Conservation (phyloP, 2,888 invertebrate genomes). For the Neoscelio sp. region DNA sequence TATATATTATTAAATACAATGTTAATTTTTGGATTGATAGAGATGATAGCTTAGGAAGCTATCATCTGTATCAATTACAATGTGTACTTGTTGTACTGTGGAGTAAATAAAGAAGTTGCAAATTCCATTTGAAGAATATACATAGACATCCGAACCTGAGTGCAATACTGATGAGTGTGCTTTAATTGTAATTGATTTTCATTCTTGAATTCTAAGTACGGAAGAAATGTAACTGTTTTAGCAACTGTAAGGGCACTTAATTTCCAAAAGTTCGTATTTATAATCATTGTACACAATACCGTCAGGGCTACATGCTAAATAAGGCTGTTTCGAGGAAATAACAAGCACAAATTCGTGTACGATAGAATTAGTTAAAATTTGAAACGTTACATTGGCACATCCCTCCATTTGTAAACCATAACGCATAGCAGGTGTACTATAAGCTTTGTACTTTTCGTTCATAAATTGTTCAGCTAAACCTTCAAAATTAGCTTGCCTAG, state of each 20-base stretch:
- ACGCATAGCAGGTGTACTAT: not conserved
- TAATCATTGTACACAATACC: too few species aligned
- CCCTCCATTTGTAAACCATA: slow-evolving; percentile 15
- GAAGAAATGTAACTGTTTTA: slow-evolving; percentile 12
- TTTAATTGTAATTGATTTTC: slow-evolving; percentile 13
- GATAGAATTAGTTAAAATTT: not conserved
- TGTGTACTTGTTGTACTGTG: not conserved
- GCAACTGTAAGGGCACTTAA: slow-evolving; percentile 56
- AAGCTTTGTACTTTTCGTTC: slow-evolving; percentile 2
- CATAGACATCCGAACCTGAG: slow-evolving; percentile 27
- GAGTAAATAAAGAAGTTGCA: slow-evolving; percentile 32
- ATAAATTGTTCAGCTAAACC: slow-evolving; percentile 2
- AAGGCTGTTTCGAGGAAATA: slow-evolving; percentile 23
- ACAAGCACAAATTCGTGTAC: slow-evolving; percentile 7
- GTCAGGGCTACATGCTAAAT: slow-evolving; percentile 42
- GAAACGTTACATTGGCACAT: not conserved
- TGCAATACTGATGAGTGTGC: slow-evolving; percentile 20
- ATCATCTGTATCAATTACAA: slow-evolving; percentile 17
- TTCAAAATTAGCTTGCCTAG: not conserved
- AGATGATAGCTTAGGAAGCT: too few species aligned
- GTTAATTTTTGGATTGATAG: too few species aligned
- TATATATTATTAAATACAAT: too few species aligned
- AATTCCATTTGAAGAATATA: slow-evolving; percentile 2
- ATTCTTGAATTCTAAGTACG: slow-evolving; percentile 6
- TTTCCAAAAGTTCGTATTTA: slow-evolving; percentile 48